Conservation (phyloP, 2,797 vertebrate species). For the Huso huso region DNA sequence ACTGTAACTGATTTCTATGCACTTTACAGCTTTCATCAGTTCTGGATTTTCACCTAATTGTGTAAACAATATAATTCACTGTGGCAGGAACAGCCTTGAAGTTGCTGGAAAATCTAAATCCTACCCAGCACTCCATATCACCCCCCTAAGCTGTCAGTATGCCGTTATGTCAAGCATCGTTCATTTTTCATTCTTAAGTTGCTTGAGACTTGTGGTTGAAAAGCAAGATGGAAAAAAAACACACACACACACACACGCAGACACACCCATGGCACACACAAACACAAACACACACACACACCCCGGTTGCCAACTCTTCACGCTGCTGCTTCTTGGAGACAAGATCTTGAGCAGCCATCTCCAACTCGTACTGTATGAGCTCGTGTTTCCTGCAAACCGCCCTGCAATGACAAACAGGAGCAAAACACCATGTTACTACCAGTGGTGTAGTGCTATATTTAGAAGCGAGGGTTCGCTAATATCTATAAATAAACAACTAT, state of each 20-base stretch:
- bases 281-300: conserved; percentile 38
- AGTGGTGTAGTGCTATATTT: no score
- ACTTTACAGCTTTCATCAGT: neutral
- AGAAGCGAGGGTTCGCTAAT: no score
- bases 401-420: conserved; percentile 48
- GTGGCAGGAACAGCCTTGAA: conserved; percentile 23
- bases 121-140: conserved; percentile 11
- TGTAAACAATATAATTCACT: conserved; percentile 22
- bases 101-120: conserved; percentile 17
- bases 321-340: conserved; percentile 86
- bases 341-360: conserved; percentile 78
- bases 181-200: conserved; percentile 31
- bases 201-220: conserved; percentile 19
- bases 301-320: conserved; percentile 90
- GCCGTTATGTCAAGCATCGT: conserved; percentile 17
- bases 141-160: conserved; percentile 10
- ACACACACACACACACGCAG: no score
- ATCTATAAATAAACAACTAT: no score
- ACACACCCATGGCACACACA: neutral
- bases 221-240: conserved; percentile 25
- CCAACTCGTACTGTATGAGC: conserved; percentile 86
- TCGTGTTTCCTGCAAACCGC: conserved; percentile 92
- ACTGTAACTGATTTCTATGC: neutral
- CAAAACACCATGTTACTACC: neutral
- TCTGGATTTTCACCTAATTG: neutral